Conservation (phyloP, 92 coral and sea anemone genomes). For the Paragorgia papillata region DNA sequence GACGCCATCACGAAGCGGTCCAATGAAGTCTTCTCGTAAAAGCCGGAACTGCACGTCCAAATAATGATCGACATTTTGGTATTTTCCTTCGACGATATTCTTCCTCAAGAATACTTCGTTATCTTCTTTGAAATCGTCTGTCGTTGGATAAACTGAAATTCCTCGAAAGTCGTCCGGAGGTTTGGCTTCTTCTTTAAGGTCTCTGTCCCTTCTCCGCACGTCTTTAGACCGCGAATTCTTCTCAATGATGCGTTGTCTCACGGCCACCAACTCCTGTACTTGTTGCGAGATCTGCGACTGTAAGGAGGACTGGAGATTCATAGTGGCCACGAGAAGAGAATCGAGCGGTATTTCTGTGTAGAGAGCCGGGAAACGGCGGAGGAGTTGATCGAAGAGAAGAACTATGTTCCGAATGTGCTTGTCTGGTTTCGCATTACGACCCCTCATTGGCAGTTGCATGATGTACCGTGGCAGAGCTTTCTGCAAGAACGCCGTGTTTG, state of each 20-base stretch:
- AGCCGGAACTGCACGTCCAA: slow-evolving; percentile 91
- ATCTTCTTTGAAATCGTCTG: slow-evolving; percentile 60
- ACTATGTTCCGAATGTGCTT: slow-evolving; percentile 58
- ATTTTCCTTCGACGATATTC: slow-evolving; percentile 60
- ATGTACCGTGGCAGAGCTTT: slow-evolving; percentile 68
- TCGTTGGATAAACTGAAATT: slow-evolving; percentile 67
- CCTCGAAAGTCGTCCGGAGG: slow-evolving; percentile 83
- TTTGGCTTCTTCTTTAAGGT: slow-evolving; percentile 50
- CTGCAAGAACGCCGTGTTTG: slow-evolving; percentile 58
- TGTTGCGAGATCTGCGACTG: slow-evolving; percentile 13
- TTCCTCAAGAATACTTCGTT: slow-evolving; percentile 69
- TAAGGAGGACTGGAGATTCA: slow-evolving; percentile 5
- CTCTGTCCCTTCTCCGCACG: slow-evolving; percentile 25
- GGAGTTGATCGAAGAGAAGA: slow-evolving; percentile 72
- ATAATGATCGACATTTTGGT: slow-evolving; percentile 76
- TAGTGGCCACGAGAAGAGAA: slow-evolving; percentile 42
- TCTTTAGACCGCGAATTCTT: slow-evolving; percentile 23
- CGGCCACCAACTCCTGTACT: slow-evolving; percentile 55
- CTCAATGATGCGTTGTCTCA: slow-evolving; percentile 52
- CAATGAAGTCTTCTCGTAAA: slow-evolving; percentile 80
- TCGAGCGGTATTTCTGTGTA: slow-evolving; percentile 72
- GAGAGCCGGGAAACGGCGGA: slow-evolving; percentile 66
- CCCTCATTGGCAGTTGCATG: slow-evolving; percentile 66
- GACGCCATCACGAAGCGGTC: slow-evolving; percentile 86
- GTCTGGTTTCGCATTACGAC: slow-evolving; percentile 51